Base-by-base conservation (phyloP, 2,888 invertebrate genomes). In the Leptura quadrifasciata region DNA sequence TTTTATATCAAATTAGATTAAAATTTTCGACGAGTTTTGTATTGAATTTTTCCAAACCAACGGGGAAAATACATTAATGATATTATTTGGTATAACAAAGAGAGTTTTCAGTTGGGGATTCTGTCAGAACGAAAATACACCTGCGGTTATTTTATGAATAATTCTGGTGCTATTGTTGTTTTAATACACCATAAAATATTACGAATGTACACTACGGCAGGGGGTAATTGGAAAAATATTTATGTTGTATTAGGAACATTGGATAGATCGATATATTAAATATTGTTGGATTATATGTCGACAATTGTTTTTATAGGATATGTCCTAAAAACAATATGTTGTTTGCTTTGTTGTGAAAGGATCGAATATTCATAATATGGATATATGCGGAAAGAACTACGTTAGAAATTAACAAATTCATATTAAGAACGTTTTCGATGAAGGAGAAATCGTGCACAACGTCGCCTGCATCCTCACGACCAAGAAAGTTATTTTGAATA, bases 11-110 rank as follows among this genome's bases (percentile, higher is more conserved):
- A n/a, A 47, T 15, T 47, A 47, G 15, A 47, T 47, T 15, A 47
- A 47, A 47, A 47, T 47, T 47, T 47, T 47, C 47, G 10, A 2
- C 15, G 15, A 47, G 47, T 47, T 47, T 15, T 4, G 5, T 47
- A 47, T 47, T n/a, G 47, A n/a, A n/a, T 47, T 67, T 67, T 54
- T 52, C 17, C 68, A 31, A 55, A 57, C n/a, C 20, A 24, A 54
- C 15, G 21, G 15, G 17, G 35, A 18, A 68, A 68, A 57, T 52
- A 57, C 68, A 68, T 68, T 68, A 68, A 57, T 68, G 55, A 68
- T n/a, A 24, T 68, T 68, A 24, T 27, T 17, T 57, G 8, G 18
- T 27, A 35, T 15, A 55, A 55, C 57, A 31, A 52, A 68, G 68
- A 8, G 57, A 18, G 54, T 55, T 20, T 31, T 54, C 55, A 20